Evolutionary conservation across 1,140 invertebrate genomes (phyloP).

Genomic region (Lethrus apterus): DNA sequence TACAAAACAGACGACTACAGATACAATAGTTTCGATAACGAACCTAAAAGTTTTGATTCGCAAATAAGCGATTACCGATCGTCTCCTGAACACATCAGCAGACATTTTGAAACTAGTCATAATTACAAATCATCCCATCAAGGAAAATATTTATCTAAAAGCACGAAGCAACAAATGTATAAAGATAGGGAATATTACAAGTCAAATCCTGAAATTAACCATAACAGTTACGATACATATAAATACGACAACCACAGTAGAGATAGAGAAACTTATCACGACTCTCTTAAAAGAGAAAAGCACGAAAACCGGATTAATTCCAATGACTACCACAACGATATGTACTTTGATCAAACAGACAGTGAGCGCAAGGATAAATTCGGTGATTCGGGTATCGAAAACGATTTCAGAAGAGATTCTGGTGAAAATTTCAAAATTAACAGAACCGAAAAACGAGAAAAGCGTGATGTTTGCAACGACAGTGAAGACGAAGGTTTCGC

Average conservation of each 20-base stretch:
- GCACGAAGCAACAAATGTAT: conserved; percentile 42
- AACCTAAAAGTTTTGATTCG: conserved; percentile 57
- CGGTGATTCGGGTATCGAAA: conserved; percentile 71
- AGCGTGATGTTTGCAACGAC: conserved; percentile 40
- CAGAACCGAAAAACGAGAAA: conserved; percentile 19
- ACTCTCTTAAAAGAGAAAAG: conserved; percentile 46
- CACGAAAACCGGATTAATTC: conserved; percentile 34
- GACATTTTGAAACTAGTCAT: conserved; percentile 48
- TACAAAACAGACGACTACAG: conserved; percentile 22
- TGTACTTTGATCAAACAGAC: conserved; percentile 45
- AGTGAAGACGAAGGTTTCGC: conserved; percentile 59
- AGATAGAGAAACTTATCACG: conserved; percentile 46
- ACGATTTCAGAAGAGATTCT: conserved; percentile 65
- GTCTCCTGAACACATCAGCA: conserved; percentile 46
- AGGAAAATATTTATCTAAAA: conserved; percentile 40
- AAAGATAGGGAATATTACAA: conserved; percentile 48
- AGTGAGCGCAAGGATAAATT: conserved; percentile 51
- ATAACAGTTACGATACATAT: conserved; percentile 40
- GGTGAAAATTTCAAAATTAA: conserved; percentile 40
- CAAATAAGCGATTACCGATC: conserved; percentile 50
- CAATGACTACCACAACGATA: conserved; percentile 39
- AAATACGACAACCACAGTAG: conserved; percentile 35
- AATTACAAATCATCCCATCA: conserved; percentile 34
- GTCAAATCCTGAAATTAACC: conserved; percentile 50
- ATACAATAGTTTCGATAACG: conserved; percentile 45